Percentiles rank a stretch among this genome's conserved stretches.
These are phyloP conservation scores for Clarias laeviceps DNA, from an alignment of 2,797 vertebrate species.

Conservation along the genomic window DNA sequence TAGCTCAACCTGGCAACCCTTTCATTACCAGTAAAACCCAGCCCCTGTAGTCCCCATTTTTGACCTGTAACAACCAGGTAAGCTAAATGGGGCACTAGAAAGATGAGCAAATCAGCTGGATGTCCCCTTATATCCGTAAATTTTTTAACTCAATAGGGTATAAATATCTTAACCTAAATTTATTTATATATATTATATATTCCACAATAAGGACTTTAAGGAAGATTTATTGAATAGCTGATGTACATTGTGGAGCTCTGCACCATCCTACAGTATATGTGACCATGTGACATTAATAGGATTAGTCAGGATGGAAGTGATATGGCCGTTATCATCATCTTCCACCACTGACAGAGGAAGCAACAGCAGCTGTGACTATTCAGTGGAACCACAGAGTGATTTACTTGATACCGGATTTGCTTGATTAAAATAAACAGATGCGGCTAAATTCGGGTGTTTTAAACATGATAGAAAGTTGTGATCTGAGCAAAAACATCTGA, in stretches of 20 bases:
- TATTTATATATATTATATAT: not conserved
- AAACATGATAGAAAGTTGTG: not conserved
- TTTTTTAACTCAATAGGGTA: not conserved
- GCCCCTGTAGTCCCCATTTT: not conserved
- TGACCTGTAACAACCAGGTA: not conserved
- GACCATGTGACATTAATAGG: too few relatives aligned
- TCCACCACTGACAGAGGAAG: not conserved
- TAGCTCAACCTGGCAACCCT: not conserved
- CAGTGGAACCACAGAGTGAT: not conserved
- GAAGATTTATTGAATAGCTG: not conserved
- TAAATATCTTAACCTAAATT: not conserved
- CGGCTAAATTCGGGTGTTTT: not conserved
- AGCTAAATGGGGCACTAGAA: not conserved
- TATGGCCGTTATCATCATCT: not conserved
- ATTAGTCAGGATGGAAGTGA: too few relatives aligned
- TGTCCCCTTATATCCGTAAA: not conserved
- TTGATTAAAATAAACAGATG: not conserved
- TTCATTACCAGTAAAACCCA: not conserved
- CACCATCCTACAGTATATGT: not conserved
- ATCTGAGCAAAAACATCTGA: not conserved
- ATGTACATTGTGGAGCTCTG: not conserved
- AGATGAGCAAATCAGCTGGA: not conserved
- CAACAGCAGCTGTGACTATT: not conserved
- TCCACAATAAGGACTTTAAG: not conserved
- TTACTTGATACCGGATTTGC: not conserved